phyloP scores from a whole-genome alignment of 2,888 invertebrate species.

The Cheilosia vernalis region DNA sequence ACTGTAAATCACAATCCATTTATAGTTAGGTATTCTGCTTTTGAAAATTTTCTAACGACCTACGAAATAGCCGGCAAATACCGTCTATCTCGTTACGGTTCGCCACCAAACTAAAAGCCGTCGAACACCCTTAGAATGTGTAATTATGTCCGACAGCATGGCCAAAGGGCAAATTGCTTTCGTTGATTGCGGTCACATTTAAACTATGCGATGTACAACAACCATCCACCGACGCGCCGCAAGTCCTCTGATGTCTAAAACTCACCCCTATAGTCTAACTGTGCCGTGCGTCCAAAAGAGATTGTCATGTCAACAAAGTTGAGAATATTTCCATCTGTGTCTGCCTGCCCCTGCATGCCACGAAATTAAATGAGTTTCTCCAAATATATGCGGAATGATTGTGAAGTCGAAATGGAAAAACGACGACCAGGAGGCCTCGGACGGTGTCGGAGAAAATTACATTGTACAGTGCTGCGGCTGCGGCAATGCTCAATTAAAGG shows the following conservation, averaged over 20 bases:
- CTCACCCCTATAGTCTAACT: constrained; percentile 32
- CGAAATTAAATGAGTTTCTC: constrained; percentile 55
- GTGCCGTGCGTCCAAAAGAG: constrained; percentile 19
- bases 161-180: constrained; percentile 68
- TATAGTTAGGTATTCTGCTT: constrained; percentile 25
- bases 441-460: constrained; percentile 60
- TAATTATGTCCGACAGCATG: constrained; percentile 51
- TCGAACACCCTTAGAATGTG: constrained; percentile 63
- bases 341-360: constrained; percentile 25
- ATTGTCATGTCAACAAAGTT: constrained; percentile 49
- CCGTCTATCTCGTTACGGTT: constrained; percentile 58
- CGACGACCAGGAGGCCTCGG: constrained; percentile 15
- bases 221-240: constrained; percentile 37
- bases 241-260: constrained; percentile 51
- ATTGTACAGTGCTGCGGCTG: constrained; percentile 44
- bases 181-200: constrained; percentile 73
- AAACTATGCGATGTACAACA: constrained; percentile 60
- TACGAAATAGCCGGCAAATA: constrained; percentile 31
- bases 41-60: constrained; percentile 25
- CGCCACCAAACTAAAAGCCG: constrained; percentile 19
- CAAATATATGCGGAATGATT: constrained; percentile 34
- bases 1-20: constrained; percentile 32
- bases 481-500: constrained; percentile 66
- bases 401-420: constrained; percentile 25
- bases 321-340: constrained; percentile 32